A percentile compares a stretch with the other conserved stretches of the same genome.
These are phyloP conservation scores for Merops nubicus DNA, from an alignment of 2,113 vertebrate genomes.

Conservation along the genomic window DNA sequence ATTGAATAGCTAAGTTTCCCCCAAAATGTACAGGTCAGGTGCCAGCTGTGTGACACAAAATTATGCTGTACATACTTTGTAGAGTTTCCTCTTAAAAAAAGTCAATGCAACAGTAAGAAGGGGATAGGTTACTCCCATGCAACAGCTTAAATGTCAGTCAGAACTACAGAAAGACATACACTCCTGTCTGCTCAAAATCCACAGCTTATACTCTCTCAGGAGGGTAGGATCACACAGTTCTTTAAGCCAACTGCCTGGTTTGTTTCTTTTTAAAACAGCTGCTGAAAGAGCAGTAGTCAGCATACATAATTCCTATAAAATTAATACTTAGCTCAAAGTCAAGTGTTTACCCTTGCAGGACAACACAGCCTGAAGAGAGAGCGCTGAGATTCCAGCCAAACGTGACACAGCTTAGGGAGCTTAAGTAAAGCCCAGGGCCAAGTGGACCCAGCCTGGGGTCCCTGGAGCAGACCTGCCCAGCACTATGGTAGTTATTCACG, in stretches of 20 bases:
- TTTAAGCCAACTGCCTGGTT: not conserved
- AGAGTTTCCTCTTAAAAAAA: not conserved
- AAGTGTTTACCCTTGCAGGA: not conserved
- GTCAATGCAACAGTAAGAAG: not conserved
- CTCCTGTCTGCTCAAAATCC: not conserved
- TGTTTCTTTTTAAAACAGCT: not conserved
- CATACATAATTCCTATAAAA: not conserved
- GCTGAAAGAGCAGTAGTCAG: not conserved
- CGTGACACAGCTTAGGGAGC: not conserved
- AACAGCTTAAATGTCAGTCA: not conserved
- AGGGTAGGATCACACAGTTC: not conserved
- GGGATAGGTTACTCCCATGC: not conserved
- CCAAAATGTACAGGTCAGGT: not conserved
- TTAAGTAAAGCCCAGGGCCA: not conserved
- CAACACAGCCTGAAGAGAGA: not conserved
- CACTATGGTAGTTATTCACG: not conserved
- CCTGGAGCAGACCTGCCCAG: not conserved
- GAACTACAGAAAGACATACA: not conserved
- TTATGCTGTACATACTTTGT: not conserved
- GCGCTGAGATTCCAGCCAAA: not conserved
- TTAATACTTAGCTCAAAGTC: not conserved
- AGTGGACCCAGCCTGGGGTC: not conserved
- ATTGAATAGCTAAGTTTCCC: not conserved
- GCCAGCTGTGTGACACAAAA: not conserved
- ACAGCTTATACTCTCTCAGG: fast-evolving